These are phyloP conservation scores for Colletes gigas DNA, from an alignment of 1,140 invertebrate genomes.

Conservation along the genomic window DNA sequence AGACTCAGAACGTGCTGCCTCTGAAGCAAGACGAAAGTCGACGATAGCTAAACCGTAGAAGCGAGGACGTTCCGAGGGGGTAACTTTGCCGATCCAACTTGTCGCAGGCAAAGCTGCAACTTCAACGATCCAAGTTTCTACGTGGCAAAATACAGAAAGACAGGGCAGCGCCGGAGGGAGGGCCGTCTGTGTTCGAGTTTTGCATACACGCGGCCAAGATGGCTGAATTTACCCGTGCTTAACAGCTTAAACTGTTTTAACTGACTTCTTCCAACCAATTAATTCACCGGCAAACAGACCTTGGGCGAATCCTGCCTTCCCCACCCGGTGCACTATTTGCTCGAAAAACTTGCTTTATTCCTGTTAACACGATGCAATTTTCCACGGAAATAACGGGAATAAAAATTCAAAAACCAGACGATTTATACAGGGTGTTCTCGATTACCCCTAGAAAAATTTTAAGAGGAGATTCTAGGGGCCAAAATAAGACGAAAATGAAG, in stretches of 20 bases:
- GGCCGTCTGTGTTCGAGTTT: slow-evolving; percentile 16
- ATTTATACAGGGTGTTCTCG: no score
- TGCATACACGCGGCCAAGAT: slow-evolving; percentile 3
- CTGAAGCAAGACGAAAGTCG: slow-evolving; percentile 29
- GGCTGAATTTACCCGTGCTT: slow-evolving; percentile 35
- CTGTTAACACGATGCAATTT: no score
- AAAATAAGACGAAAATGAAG: no score
- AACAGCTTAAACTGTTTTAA: slow-evolving; percentile 33
- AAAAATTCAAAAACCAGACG: no score
- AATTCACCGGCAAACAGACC: neutral
- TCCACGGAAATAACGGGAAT: no score
- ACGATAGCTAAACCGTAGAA: slow-evolving; percentile 14
- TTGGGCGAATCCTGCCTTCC: no score
- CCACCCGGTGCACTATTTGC: no score
- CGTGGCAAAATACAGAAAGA: slow-evolving; percentile 23
- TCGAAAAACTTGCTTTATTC: no score
- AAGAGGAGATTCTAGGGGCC: no score
- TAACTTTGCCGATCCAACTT: slow-evolving; percentile 59
- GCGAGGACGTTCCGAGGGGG: slow-evolving; percentile 28
- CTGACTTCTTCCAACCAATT: slow-evolving; percentile 28
- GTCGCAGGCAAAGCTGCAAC: slow-evolving; percentile 53
- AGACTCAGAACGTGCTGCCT: slow-evolving; percentile 46
- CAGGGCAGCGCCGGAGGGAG: neutral
- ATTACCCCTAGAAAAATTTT: no score
- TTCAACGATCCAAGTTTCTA: slow-evolving; percentile 52